A percentile compares a stretch with the other conserved stretches of the same genome.
These are phyloP conservation scores for Globodera ellingtonae DNA, from an alignment of 1,140 invertebrate species.

Conservation along the genomic window DNA sequence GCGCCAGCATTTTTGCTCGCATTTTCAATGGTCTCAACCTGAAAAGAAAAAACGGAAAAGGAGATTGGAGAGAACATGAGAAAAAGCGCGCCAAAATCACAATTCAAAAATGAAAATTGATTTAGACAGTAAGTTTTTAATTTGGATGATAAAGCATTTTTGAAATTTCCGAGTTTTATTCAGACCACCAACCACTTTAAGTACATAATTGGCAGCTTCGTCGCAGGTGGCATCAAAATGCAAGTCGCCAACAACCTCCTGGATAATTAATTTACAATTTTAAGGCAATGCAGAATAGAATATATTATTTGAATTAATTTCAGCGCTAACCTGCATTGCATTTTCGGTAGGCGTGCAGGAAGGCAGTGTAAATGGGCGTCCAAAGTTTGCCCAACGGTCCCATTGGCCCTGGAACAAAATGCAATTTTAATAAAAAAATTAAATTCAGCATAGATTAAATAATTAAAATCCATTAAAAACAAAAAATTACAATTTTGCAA, in stretches of 20 bases:
- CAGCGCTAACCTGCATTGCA: conserved; percentile 15
- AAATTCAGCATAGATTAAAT: too few species aligned
- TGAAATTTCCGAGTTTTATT: not conserved
- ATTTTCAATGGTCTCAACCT: not conserved
- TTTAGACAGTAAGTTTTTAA: too few species aligned
- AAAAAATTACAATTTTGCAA: not conserved
- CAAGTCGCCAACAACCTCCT: conserved; percentile 16
- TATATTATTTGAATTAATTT: not conserved
- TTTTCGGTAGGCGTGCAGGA: conserved; percentile 27
- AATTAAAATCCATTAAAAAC: not conserved
- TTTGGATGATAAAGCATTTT: not conserved
- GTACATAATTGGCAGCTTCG: conserved; percentile 5
- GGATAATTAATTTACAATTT: not conserved
- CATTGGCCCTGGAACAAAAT: conserved; percentile 20
- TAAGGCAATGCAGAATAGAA: not conserved
- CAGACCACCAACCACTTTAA: not conserved
- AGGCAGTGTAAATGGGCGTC: conserved; percentile 19
- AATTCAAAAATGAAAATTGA: too few species aligned
- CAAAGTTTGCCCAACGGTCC: conserved; percentile 24
- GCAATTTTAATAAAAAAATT: not conserved
- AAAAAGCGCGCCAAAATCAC: not conserved
- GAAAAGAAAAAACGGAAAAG: too few species aligned
- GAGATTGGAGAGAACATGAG: too few species aligned
- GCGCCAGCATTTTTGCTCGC: conserved; percentile 15
- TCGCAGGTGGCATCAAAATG: conserved; percentile 15